These are phyloP conservation scores for Caenorhabditis tropicalis DNA, from an alignment of 1,140 invertebrate species.

Conservation along the genomic window DNA sequence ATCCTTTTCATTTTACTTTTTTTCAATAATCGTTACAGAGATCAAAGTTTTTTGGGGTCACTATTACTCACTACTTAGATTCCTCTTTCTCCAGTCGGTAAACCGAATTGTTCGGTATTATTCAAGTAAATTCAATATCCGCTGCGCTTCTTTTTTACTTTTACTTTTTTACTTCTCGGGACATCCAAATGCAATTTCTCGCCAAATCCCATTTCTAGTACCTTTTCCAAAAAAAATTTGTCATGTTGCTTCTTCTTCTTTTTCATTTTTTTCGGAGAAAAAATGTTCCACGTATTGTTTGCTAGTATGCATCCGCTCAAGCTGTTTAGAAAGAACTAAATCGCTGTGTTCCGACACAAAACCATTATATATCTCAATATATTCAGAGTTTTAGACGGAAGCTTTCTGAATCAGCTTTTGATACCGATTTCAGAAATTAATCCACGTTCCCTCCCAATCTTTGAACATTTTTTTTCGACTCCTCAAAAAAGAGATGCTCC, in stretches of 20 bases:
- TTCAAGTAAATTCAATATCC: constrained; percentile 19
- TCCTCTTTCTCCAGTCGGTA: not conserved
- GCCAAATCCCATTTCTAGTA: not conserved
- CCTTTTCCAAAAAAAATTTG: not conserved
- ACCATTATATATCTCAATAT: not conserved
- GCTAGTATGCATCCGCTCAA: not conserved
- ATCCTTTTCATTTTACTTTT: not conserved
- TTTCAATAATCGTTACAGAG: not conserved
- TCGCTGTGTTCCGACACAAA: not conserved
- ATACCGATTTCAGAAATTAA: not conserved
- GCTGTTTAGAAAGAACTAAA: not conserved
- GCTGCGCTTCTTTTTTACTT: constrained; percentile 26
- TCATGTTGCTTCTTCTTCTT: constrained; percentile 21
- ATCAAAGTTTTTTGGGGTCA: constrained; percentile 18
- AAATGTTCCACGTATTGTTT: not conserved
- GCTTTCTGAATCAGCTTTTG: not conserved
- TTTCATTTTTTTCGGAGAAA: not conserved
- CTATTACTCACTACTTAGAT: constrained; percentile 1
- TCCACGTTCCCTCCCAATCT: not conserved
- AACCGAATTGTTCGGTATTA: not conserved
- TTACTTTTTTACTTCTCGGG: constrained; percentile 3
- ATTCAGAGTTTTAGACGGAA: not conserved
- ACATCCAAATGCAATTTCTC: constrained; percentile 31
- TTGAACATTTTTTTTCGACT: not conserved
- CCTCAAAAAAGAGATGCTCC: not conserved